Evolutionary conservation across 1,140 invertebrate species (phyloP), one percentile per base, ranked within the genome.

Genomic region (Cydia pomonella): DNA sequence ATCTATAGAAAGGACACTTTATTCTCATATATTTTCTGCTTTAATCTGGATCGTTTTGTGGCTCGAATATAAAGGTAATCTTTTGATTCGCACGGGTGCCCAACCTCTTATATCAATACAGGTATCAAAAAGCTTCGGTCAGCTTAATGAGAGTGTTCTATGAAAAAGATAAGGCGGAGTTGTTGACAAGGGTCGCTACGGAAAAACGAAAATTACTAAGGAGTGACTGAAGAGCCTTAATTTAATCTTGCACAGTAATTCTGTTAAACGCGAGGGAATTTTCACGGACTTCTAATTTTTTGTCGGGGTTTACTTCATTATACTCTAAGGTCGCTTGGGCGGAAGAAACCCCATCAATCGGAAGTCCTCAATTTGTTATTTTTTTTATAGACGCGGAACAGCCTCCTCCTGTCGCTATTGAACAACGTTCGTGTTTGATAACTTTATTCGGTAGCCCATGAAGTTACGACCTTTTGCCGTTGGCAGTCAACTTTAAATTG

Each of bases 161-260:
- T 88, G 81, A 86, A 86, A 79, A 85, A 90, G 84, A 90, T 84
- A 87, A 85, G 82, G 62, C 12, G 77, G 79, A 76, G 73, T 76
- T 84, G 82, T 84, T 89, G 87, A 91, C 87, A 88, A 89, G 88
- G 88, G 88, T 91, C 86, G 72, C 71, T 73, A 77, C 44, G 59
- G 59, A 74, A 84, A 85, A 84, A 84, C 82, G 86, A 86, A 87
- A 90, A 91, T 90, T 90, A 84, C 82, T 78, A 77, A 82, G 88
- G 89, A 86, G 85, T 86, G 84, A 85, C 84, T 82, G 78, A 63
- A 75, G 73, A 83, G 79, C 82, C 72, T 83, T 88, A 85, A 88
- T 90, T 88, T 86, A 79, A 88, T 88, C 87, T 88, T 82, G 73
- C 84, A 50, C 79, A 74, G 79, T 85, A 86, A 84, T 85, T 82